Evolutionary conservation across 1,140 invertebrate genomes (phyloP).

Genomic region (Ceratina calcarata): DNA sequence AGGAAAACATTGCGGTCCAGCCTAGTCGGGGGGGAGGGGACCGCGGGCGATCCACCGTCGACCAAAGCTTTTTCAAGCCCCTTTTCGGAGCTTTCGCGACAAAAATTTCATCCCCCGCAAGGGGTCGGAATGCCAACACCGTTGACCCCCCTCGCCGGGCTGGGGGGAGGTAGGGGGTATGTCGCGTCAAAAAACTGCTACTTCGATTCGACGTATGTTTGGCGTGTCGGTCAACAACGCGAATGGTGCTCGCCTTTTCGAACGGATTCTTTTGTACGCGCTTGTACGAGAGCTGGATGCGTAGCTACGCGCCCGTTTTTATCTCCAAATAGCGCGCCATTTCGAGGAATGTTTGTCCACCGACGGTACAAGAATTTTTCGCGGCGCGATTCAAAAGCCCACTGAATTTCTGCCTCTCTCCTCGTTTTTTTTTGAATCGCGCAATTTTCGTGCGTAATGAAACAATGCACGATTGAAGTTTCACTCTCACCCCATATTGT

Average conservation of each 20-base stretch:
- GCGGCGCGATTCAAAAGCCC: not conserved
- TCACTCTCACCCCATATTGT: not conserved
- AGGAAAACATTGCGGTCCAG: conserved; percentile 70
- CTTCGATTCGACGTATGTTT: conserved; percentile 46
- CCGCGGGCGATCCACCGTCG: conserved; percentile 51
- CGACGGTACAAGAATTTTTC: not conserved
- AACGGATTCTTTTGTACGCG: conserved; percentile 28
- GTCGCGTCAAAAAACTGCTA: conserved; percentile 41
- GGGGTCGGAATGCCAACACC: not conserved
- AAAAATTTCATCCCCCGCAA: conserved; percentile 37
- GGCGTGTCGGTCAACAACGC: conserved; percentile 40
- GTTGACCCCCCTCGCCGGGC: not conserved
- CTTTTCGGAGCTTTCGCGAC: conserved; percentile 43
- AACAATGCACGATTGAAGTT: too few relatives aligned
- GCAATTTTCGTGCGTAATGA: not conserved
- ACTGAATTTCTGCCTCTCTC: not conserved
- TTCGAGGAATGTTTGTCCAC: not conserved
- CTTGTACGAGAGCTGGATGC: not conserved
- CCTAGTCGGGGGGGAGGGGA: conserved; percentile 11
- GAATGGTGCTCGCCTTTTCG: conserved; percentile 25
- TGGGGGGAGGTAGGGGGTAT: not conserved
- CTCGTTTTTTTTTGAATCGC: not conserved
- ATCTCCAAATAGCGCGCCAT: not conserved
- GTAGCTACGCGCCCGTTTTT: not conserved
- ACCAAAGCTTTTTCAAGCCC: conserved; percentile 36